These are phyloP conservation scores for Noctua fimbriata DNA, from an alignment of 2,888 invertebrate species.

Conservation along the genomic window DNA sequence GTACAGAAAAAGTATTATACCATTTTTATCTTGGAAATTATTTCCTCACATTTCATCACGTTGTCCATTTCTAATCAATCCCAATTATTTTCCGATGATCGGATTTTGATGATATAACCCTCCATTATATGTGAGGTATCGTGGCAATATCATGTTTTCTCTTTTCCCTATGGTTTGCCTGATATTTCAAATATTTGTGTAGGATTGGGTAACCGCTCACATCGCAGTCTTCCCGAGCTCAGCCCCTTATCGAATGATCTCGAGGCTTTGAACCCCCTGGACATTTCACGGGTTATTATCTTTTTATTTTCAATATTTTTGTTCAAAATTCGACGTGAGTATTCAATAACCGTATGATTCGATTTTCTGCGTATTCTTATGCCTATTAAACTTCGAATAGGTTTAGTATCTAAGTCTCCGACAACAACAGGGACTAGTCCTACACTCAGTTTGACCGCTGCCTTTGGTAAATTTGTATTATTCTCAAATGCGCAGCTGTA, in stretches of 20 bases:
- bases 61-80: slow-evolving; percentile 16
- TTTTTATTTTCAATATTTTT: slow-evolving; percentile 47
- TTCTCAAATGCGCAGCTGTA: slow-evolving; percentile 22
- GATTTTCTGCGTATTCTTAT: slow-evolving; percentile 8
- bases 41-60: slow-evolving; percentile 7
- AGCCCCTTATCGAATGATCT: slow-evolving; percentile 76
- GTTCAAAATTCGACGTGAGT: slow-evolving; percentile 15
- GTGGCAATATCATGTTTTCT: slow-evolving; percentile 70
- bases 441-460: slow-evolving; percentile 20
- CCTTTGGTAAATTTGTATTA: slow-evolving; percentile 25
- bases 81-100: slow-evolving; percentile 40
- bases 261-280: slow-evolving; percentile 57
- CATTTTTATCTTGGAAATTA: not conserved
- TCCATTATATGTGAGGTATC: slow-evolving; percentile 46
- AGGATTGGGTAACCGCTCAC: slow-evolving; percentile 73
- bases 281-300: slow-evolving; percentile 47
- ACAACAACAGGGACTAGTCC: not conserved
- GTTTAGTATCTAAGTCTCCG: not conserved
- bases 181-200: slow-evolving; percentile 82
- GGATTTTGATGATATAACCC: slow-evolving; percentile 32
- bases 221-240: slow-evolving; percentile 71
- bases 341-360: slow-evolving; percentile 26
- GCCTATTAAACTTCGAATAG: slow-evolving; percentile 2
- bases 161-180: slow-evolving; percentile 73
- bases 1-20: not conserved